Evolutionary conservation across 2,113 vertebrate species (phyloP), one percentile per base, ranked within the genome.

Genomic region (Sitta europaea): DNA sequence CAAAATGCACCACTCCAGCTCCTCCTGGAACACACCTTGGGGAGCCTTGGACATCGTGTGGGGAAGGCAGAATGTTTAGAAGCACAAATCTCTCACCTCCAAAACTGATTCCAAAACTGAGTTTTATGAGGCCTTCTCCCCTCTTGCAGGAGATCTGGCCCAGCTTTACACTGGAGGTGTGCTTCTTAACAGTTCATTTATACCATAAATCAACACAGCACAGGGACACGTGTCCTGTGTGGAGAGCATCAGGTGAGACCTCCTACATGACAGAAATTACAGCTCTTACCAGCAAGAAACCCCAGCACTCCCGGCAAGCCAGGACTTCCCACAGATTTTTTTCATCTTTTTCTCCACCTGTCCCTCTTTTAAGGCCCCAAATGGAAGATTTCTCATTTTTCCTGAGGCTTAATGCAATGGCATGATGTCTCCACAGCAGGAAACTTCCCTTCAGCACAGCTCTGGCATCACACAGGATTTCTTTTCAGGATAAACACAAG

Each of bases 1-100:
- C 0, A 8, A 90, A 73, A 96, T 47, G 38, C 96, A 97, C 89
- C 90, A 79, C 63, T 96, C 78, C 94, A 97, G 86, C 65, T 97
- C 92, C 84, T 96, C 96, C 58, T 88, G 89, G 84, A 86, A 95
- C 1, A 73, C 78, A 36, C 23, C 86, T 3, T 77, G 81, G 28
- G 89, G 66, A 92, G 45, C 86, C 97, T 94, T 66, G 35, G 45
- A 45, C 38, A 63, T 5, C 6, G 7, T 16, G 28, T 7, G 4
- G 29, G 62, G 31, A 70, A 80, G 12, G 45, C 42, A 88, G 29
- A 85, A 38, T 3, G 33, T 36, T 89, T 55, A 63, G 23, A 45
- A 62, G 10, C 47, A 54, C 23, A 38, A 42, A 63, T 12, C 28
- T 58, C 47, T 62, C 25, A 21, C 27, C 43, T 35, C 20, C 58